Percentiles rank a stretch among this genome's conserved stretches.
Conservation (phyloP, 2,888 invertebrate species). For the Aromia moschata region DNA sequence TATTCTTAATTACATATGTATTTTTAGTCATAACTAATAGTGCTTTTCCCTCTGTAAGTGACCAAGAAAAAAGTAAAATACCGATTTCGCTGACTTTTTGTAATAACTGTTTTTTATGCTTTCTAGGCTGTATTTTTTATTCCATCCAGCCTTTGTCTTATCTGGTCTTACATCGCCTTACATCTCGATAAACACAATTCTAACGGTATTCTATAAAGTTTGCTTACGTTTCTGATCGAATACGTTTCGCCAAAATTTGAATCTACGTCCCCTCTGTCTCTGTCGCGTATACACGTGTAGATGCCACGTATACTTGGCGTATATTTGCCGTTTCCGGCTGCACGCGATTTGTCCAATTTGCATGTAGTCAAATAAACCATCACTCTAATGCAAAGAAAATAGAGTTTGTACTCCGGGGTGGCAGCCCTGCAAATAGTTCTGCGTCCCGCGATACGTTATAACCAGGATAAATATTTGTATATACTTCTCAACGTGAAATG, state of each 20-base stretch:
- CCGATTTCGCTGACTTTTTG: no score
- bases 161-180: no score
- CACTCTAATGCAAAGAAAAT: slow-evolving; percentile 20
- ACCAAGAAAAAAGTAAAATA: no score
- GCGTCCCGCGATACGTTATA: slow-evolving; percentile 9
- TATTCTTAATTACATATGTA: no score
- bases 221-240: neutral
- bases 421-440: slow-evolving; percentile 14
- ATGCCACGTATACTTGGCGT: neutral
- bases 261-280: neutral
- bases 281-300: neutral
- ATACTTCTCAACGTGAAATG: slow-evolving; percentile 6
- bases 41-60: no score
- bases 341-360: slow-evolving; percentile 13
- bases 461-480: slow-evolving; percentile 17
- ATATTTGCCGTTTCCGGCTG: neutral
- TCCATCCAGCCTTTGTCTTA: no score
- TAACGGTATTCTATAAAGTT: no score
- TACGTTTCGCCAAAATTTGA: neutral
- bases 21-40: no score
- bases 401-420: slow-evolving; percentile 8
- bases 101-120: no score
- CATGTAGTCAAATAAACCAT: slow-evolving; percentile 6
- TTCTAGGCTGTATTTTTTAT: no score
- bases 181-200: no score